A percentile compares a stretch with the other conserved stretches of the same genome.
These are phyloP conservation scores for Acanthurus lineatus DNA, from an alignment of 2,797 vertebrate genomes.

Conservation along the genomic window DNA sequence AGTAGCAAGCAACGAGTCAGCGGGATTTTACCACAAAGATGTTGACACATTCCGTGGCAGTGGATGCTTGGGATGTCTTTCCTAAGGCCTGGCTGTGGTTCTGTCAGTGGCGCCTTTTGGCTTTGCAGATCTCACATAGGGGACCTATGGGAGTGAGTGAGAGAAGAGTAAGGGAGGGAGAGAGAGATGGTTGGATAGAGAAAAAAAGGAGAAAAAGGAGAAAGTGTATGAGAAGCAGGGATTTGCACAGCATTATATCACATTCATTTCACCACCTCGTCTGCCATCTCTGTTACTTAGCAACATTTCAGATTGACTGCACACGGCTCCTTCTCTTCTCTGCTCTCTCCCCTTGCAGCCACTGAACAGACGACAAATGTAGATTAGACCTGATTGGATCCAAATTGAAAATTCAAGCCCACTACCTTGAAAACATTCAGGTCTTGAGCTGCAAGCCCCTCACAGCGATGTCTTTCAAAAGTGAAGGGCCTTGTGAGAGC, in stretches of 20 bases:
- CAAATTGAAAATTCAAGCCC: constrained; percentile 84
- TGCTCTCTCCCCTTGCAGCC: constrained; percentile 70
- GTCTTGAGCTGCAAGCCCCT: constrained; percentile 80
- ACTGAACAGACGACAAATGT: constrained; percentile 78
- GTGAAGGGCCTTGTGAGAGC: constrained; percentile 82
- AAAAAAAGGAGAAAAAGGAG: constrained; percentile 56
- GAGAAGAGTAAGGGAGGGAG: constrained; percentile 35
- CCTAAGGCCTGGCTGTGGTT: constrained; percentile 66
- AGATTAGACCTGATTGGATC: constrained; percentile 84
- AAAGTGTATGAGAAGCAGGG: constrained; percentile 79
- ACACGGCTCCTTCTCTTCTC: constrained; percentile 75
- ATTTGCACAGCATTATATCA: constrained; percentile 82
- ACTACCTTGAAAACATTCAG: constrained; percentile 84
- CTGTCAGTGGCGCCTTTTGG: constrained; percentile 74
- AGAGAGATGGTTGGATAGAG: constrained; percentile 27
- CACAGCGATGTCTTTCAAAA: constrained; percentile 78
- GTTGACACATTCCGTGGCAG: constrained; percentile 78
- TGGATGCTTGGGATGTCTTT: constrained; percentile 80
- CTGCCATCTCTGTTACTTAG: constrained; percentile 85
- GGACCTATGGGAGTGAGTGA: constrained; percentile 77
- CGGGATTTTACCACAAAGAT: constrained; percentile 76
- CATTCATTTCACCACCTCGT: constrained; percentile 83
- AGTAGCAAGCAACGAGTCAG: constrained; percentile 74
- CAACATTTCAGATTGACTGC: constrained; percentile 86
- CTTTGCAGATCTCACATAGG: constrained; percentile 78